Evolutionary conservation across 2,888 invertebrate genomes (phyloP).

Genomic region (Anticlea derivata): DNA sequence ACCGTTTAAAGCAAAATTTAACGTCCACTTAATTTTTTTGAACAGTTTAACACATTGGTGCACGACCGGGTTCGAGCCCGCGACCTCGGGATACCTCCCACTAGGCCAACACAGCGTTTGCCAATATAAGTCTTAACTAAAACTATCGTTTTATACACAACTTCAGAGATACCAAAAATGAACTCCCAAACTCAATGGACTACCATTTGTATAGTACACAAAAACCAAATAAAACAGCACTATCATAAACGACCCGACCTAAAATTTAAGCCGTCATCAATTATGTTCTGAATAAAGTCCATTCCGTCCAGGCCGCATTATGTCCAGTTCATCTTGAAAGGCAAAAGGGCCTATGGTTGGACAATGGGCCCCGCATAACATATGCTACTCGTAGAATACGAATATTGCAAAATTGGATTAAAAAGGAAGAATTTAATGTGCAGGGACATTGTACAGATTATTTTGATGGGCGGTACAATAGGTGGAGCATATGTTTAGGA

Average conservation of each 20-base stretch:
- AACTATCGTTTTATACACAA: neutral
- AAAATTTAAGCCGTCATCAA: conserved; percentile 70
- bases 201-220: conserved; percentile 53
- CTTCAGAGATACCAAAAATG: conserved; percentile 38
- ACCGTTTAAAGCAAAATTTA: too few relatives aligned
- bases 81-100: too few relatives aligned
- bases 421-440: conserved; percentile 51
- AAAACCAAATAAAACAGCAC: conserved; percentile 62
- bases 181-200: conserved; percentile 43
- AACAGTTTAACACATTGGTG: too few relatives aligned
- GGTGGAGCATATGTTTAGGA: conserved; percentile 51
- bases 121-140: neutral
- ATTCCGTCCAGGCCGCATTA: too few relatives aligned
- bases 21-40: too few relatives aligned
- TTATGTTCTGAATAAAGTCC: conserved; percentile 58
- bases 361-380: conserved; percentile 68
- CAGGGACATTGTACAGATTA: conserved; percentile 59
- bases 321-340: conserved; percentile 61
- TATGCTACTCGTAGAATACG: conserved; percentile 66
- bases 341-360: conserved; percentile 52
- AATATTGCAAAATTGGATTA: conserved; percentile 78
- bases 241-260: conserved; percentile 51
- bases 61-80: too few relatives aligned
- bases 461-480: conserved; percentile 59
- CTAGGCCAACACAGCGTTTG: too few relatives aligned